Evolutionary conservation across 1,140 invertebrate species (phyloP).

Genomic region (Ylistrum balloti): DNA sequence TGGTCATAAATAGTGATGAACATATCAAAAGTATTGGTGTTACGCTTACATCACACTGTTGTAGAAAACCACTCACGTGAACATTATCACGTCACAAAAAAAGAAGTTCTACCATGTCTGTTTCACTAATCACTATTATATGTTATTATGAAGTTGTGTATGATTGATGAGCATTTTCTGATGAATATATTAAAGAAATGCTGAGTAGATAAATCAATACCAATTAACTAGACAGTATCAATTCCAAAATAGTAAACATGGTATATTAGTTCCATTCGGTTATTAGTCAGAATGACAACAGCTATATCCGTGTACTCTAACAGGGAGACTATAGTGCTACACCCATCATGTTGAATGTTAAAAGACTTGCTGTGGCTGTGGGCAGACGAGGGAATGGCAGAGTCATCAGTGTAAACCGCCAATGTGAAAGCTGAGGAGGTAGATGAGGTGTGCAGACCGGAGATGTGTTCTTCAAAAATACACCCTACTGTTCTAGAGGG

Average conservation of each 20-base stretch:
- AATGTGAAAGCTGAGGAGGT: not conserved
- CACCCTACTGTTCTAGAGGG: not conserved
- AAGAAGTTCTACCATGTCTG: not conserved
- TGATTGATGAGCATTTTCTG: not conserved
- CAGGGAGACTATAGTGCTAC: not conserved
- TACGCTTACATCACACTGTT: not conserved
- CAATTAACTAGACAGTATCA: not conserved
- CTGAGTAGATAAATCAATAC: not conserved
- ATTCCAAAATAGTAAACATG: not conserved
- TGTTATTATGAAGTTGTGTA: not conserved
- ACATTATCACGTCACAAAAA: not conserved
- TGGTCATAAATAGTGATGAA: too few species aligned
- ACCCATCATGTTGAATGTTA: not conserved
- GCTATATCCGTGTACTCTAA: not conserved
- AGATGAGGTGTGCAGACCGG: slow-evolving; percentile 4
- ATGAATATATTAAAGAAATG: not conserved
- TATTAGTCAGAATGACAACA: not conserved
- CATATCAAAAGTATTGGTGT: too few species aligned
- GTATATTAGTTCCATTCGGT: not conserved
- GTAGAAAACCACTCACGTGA: not conserved
- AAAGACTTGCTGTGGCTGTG: not conserved
- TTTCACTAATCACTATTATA: not conserved
- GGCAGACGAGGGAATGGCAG: not conserved
- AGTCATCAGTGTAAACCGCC: not conserved
- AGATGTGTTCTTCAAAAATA: slow-evolving; percentile 26